A percentile compares a stretch with the other conserved stretches of the same genome.
Conservation (phyloP, 2,113 vertebrate species). For the Platysteira castanea region DNA sequence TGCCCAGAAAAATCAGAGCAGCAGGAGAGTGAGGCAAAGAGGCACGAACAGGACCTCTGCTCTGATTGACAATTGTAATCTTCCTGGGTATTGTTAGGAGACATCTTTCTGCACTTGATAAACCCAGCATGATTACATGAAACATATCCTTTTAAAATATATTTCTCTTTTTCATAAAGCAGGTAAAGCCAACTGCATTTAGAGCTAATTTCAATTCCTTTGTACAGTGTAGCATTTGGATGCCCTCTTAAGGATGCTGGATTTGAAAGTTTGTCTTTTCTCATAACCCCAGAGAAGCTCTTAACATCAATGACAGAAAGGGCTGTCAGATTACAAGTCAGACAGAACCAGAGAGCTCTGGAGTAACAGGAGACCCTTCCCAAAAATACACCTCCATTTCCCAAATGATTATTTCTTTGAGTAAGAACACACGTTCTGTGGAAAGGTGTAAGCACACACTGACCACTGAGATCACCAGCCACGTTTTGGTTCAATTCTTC, state of each 20-base stretch:
- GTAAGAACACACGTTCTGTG: background rate
- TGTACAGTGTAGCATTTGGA: constrained; percentile 54
- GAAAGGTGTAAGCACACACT: background rate
- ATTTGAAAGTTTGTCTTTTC: constrained; percentile 32
- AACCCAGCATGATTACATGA: constrained; percentile 34
- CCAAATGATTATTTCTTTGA: background rate
- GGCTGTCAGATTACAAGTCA: background rate
- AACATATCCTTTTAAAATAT: constrained; percentile 36
- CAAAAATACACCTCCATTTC: background rate
- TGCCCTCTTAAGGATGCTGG: constrained; percentile 56
- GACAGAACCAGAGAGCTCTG: background rate
- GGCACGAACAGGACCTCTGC: background rate
- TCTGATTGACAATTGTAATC: constrained; percentile 40
- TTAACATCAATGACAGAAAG: background rate
- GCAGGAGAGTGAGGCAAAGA: background rate
- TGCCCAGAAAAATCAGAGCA: background rate
- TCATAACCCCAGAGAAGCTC: background rate
- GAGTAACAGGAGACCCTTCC: background rate
- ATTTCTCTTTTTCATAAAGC: constrained; percentile 9
- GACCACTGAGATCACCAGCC: background rate
- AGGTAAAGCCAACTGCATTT: constrained; percentile 31
- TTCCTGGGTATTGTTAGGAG: constrained; percentile 40
- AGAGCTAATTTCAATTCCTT: constrained; percentile 30
- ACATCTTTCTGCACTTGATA: constrained; percentile 37
- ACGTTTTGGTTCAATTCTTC: background rate